phyloP scores from a whole-genome alignment of 2,113 vertebrate species.

The Lycocorax pyrrhopterus region DNA sequence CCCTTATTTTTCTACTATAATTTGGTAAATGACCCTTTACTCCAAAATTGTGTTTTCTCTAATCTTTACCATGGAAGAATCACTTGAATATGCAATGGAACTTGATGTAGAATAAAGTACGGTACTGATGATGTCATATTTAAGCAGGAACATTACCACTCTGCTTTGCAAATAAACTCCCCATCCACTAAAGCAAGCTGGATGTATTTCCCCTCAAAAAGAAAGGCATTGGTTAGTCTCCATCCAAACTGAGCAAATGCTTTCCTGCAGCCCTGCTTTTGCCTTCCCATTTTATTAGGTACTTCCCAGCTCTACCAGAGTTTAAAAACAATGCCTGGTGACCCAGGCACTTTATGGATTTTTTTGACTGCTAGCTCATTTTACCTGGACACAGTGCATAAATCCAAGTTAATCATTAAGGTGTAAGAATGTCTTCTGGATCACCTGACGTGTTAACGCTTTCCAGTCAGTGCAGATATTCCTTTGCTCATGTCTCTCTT shows the following conservation, averaged over 20 bases:
- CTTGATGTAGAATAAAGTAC: background rate
- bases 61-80: background rate
- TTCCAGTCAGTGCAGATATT: background rate
- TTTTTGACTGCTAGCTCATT: background rate
- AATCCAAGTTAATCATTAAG: background rate
- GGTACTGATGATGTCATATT: background rate
- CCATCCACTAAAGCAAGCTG: background rate
- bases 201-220: background rate
- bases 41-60: background rate
- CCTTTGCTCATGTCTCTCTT: background rate
- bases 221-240: background rate
- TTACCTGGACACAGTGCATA: background rate
- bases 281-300: background rate
- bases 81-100: background rate
- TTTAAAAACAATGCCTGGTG: background rate
- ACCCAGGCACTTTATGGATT: background rate
- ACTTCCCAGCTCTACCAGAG: background rate
- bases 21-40: background rate
- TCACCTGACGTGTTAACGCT: accelerated
- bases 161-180: background rate
- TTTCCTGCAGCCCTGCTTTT: background rate
- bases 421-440: background rate
- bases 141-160: background rate
- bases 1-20: background rate
- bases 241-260: background rate